These are phyloP conservation scores for Asbolus verrucosus DNA, from an alignment of 1,140 invertebrate species.

Conservation along the genomic window DNA sequence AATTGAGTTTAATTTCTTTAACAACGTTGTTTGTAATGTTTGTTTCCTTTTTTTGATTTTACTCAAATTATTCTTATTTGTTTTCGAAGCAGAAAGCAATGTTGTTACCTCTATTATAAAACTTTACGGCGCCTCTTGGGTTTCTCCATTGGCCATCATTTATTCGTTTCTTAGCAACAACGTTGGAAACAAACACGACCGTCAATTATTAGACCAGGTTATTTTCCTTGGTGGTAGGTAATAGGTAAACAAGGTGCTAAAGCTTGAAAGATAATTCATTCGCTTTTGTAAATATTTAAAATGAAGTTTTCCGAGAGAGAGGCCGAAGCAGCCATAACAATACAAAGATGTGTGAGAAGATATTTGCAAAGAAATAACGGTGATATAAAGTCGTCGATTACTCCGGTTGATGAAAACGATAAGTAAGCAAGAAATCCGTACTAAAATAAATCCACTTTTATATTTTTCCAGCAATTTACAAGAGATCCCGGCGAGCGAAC, in stretches of 20 bases:
- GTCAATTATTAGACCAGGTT: slow-evolving; percentile 17
- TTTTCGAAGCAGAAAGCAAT: slow-evolving; percentile 7
- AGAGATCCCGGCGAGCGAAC: too few relatives aligned
- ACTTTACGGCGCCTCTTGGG: slow-evolving; percentile 26
- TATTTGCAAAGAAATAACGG: neutral
- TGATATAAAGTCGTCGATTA: neutral
- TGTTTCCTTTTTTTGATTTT: neutral
- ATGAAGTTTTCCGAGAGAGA: slow-evolving; percentile 10
- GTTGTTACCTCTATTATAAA: slow-evolving; percentile 22
- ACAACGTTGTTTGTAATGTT: neutral
- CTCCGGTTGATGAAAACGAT: neutral
- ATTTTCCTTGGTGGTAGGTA: slow-evolving; percentile 8
- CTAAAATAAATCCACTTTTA: neutral
- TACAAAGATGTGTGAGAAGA: slow-evolving; percentile 2
- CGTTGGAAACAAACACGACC: slow-evolving; percentile 27
- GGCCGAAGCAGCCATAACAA: neutral
- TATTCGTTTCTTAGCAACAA: slow-evolving; percentile 30
- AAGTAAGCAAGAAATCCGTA: neutral
- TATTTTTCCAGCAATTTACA: neutral
- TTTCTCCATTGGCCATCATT: slow-evolving; percentile 29
- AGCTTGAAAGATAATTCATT: slow-evolving; percentile 23
- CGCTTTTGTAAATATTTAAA: slow-evolving; percentile 14
- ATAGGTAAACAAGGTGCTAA: slow-evolving; percentile 23
- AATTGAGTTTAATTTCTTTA: slow-evolving; percentile 3
- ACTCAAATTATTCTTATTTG: slow-evolving; percentile 15